Evolutionary conservation across 2,113 vertebrate genomes (phyloP), one percentile per base, ranked within the genome.

Genomic region (Cololabis saira): DNA sequence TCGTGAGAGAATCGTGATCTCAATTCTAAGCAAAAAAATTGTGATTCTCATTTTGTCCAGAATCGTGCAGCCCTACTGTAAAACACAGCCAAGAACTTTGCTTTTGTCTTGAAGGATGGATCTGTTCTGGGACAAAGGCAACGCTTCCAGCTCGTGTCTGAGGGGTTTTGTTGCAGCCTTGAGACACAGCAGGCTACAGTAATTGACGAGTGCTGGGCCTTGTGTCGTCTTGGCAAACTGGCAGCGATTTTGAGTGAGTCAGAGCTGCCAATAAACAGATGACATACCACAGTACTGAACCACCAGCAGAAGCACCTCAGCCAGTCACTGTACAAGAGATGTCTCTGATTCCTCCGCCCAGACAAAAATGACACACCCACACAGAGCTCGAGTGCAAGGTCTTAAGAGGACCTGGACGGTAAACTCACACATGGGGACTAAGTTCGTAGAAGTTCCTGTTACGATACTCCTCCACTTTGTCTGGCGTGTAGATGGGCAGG

Each of bases 391-490:
- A 37, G 33, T 9, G 6, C 33, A 37, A 37, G 33, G 33, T 37
- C 10, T 14, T 1, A 3, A 11, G 8, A n/a, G 11, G n/a, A n/a
- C n/a, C n/a, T n/a, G n/a, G n/a, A n/a, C n/a, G 18, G 3, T 68
- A 45, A 55, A 97, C 98, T 98, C 89, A 99, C 98, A 99, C 97
- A 91, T 99, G 98, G 82, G 98, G 98, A 85, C 97, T 98, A 76
- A 99, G 95, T 77, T 99, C 98, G 68, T 99, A 99, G 67, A 99
- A 99, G 91, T 99, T 99, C 79, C 97, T 94, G 86, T 99, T 99
- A 85, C 98, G 95, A 82, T 99, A 99, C 76, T 99, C 97, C 89
- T 99, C 98, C 77, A 99, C 97, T 87, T 98, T 99, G 53, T 98
- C 97, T 7, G 98, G 95, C 12, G 94, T 96, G 90, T 93, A 99